Evolutionary conservation across 2,888 invertebrate species (phyloP), one percentile per base, ranked within the genome.

Genomic region (Amphipyra tragopoginis): DNA sequence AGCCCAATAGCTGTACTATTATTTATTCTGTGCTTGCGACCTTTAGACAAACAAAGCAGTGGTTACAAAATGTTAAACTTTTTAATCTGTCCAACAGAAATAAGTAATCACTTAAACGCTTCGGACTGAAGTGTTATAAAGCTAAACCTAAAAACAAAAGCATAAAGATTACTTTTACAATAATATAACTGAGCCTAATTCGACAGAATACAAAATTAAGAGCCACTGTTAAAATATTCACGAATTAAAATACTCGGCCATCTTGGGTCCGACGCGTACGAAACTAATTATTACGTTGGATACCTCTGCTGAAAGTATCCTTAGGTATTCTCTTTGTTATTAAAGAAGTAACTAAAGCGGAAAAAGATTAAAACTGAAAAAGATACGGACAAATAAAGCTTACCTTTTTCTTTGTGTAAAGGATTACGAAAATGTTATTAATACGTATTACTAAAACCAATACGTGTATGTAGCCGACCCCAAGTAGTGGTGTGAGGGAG

Each of bases 231-330:
- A 42, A 62, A 65, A 51, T 71, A 65, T 63, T 65, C 56, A 60
- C 43, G 33, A 74, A 59, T 45, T n/a, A n/a, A n/a, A n/a, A 54
- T 43, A 44, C 58, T 59, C 49, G 3, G 47, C 40, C 36, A 44
- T 48, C 43, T 49, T 54, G 10, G 33, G 42, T 56, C 48, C 39
- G 59, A 67, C 44, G 13, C 52, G 61, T 29, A 52, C 51, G 53
- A 62, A 72, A 75, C 61, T 72, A 71, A 75, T 79, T 81, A 72
- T 43, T 63, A 61, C 54, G 59, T 47, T 33, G 62, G 45, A 65
- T 64, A 65, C 47, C 44, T 66, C 47, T 58, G 10, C 33, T 7
- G 38, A 64, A 68, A 70, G 47, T 65, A 55, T 42, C 10, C 47
- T 13, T 61, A 48, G 62, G 56, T 29, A 67, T 64, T 74, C 51